Base-by-base conservation (phyloP, 2,888 invertebrate species). In the Orchestes rusci region DNA sequence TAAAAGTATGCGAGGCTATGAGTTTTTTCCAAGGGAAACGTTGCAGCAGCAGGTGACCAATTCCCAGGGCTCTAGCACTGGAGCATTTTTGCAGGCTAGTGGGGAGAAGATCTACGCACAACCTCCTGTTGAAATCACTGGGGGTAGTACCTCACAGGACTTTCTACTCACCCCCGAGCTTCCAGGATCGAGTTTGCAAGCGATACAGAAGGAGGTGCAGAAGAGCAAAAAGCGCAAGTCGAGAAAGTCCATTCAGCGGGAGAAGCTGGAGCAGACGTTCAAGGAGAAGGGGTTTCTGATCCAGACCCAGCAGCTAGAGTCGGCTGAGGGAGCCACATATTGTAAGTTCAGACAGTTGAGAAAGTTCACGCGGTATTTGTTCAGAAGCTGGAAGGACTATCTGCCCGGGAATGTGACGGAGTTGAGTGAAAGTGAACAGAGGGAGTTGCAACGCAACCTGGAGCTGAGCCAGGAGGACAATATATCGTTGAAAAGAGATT, bases 301-400 rank as follows among this genome's bases (percentile, higher is more conserved):
- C 43, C 92, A 93, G 64, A 93, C 92, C 0, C 92, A 93, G 64
- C 92, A 93, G 63, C 69, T 92, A 38, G 90, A 92, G 62, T 90
- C 90, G 0, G 91, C 92, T 0, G 92, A 93, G 62, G 92, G 92
- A 0, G 91, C 92, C 0, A 92, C 92, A 0, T 93, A 92, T 60
- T 93, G 93, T 67, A 93, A 93, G 66, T 93, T 93, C 63, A 70
- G 92, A 34, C 92, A 93, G 62, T 70, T 93, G 17, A 74, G 90
- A 52, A 93, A 93, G 65, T 92, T 93, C 62, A 93, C 93, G 0
- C 74, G 92, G 39, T 93, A 93, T 63, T 70, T 93, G 51, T 91
- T 92, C 59, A 75, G 92, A 56, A 91, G 90, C 63, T 93, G 92
- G 92, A 91, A 91, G 67, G 90, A 92, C 63, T 90, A 93, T 63